phyloP scores from a whole-genome alignment of 2,797 vertebrate species.

The Sebastes cheni region DNA sequence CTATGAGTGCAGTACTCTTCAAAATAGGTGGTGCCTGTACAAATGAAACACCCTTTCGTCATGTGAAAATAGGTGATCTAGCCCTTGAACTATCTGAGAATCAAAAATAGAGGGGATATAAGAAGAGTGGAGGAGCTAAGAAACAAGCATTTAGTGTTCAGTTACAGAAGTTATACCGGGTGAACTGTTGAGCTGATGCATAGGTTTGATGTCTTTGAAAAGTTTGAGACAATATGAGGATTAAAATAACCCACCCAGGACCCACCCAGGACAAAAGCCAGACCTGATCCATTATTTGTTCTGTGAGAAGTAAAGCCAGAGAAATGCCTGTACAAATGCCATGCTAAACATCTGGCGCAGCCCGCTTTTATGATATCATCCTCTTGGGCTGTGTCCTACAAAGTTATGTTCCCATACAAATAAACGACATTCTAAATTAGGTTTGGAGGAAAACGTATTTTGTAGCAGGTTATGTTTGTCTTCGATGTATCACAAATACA shows the following conservation, averaged over 20 bases:
- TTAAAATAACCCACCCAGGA: conserved; percentile 24
- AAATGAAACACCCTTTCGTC: conserved; percentile 47
- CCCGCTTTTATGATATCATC: conserved; percentile 45
- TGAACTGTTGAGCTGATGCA: background rate
- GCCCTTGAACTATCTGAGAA: background rate
- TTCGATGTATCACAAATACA: background rate
- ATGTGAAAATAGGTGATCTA: conserved; percentile 5
- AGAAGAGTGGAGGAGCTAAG: background rate
- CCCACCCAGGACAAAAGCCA: conserved; percentile 41
- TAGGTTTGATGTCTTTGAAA: conserved; percentile 11
- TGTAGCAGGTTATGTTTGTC: background rate
- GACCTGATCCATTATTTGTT: conserved; percentile 48
- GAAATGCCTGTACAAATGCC: conserved; percentile 53
- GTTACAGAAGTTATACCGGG: background rate
- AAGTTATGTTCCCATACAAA: background rate
- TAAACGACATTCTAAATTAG: background rate
- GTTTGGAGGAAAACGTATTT: background rate
- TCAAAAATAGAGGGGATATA: background rate
- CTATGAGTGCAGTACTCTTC: background rate
- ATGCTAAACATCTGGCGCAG: conserved; percentile 55
- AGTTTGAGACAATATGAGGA: background rate
- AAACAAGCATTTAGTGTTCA: background rate
- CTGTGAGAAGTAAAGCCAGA: conserved; percentile 50
- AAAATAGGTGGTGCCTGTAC: background rate
- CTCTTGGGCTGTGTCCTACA: background rate